Conservation (phyloP, 2,888 invertebrate species). For the Agapostemon virescens region DNA sequence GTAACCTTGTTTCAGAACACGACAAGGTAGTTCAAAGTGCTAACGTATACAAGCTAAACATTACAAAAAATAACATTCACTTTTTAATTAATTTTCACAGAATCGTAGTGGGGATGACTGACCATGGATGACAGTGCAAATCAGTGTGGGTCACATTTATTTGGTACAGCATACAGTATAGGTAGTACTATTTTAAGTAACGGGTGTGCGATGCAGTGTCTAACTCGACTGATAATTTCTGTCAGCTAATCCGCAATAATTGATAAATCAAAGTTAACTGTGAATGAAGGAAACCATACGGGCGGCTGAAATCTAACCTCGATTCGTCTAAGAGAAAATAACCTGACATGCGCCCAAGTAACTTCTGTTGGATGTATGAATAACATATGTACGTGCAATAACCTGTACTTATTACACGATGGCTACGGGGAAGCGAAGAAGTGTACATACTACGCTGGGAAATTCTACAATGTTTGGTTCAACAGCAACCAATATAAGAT, state of each 20-base stretch:
- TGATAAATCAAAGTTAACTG: background rate
- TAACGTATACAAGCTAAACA: background rate
- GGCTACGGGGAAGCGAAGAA: slow-evolving; percentile 71
- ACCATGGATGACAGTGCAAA: slow-evolving; percentile 43
- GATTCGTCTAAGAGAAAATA: background rate
- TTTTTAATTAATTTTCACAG: slow-evolving; percentile 7
- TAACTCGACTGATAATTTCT: background rate
- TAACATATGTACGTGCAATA: slow-evolving; percentile 30
- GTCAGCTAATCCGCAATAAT: slow-evolving; percentile 10
- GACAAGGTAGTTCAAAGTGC: background rate
- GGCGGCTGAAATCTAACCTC: slow-evolving; percentile 29
- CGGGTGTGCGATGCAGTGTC: slow-evolving; percentile 11
- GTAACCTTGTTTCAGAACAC: background rate
- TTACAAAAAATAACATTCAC: background rate
- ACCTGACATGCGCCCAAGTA: slow-evolving; percentile 23
- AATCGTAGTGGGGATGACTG: slow-evolving; percentile 23
- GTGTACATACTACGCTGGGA: slow-evolving; percentile 64
- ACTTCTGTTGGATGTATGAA: background rate
- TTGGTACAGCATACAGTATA: slow-evolving; percentile 13
- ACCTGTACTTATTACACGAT: slow-evolving; percentile 50
- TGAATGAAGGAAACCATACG: slow-evolving; percentile 9
- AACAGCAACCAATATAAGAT: slow-evolving; percentile 60
- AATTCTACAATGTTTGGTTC: slow-evolving; percentile 50
- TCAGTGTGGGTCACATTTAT: slow-evolving; percentile 1
- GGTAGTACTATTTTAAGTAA: slow-evolving; percentile 43